Base-by-base conservation (phyloP, 2,888 invertebrate genomes). In the Scaptomyza caliginosa region DNA sequence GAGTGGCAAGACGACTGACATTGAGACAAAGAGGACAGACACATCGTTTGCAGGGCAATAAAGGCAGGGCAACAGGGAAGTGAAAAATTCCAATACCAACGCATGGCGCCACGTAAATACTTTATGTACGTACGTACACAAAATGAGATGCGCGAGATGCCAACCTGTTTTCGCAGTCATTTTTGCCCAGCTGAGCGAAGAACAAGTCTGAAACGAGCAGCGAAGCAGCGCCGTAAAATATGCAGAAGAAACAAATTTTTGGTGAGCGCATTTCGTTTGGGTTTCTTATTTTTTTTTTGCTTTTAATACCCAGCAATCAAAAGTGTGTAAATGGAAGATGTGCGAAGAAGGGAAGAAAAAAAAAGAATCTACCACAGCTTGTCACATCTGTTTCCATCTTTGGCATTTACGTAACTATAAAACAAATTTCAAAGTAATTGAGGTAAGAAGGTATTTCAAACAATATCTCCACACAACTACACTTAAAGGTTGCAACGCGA, bases 161-260 rank as follows among this genome's bases (percentile, higher is more conserved):
- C 68, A 71, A 75, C 67, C 72, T 75, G 79, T 63, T 67, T 75
- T 74, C 63, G 51, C 55, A 68, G 56, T 74, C 63, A 74, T 63
- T 66, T 49, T 48, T 36, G 34, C 50, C 32, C 45, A 21, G 38
- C 40, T 26, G 36, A 30, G 28, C 17, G 19, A 11, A 19, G 38
- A 5, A 16, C 4, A 26, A 28, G 43, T 23, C 30, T 38, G 34
- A 57, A 58, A 54, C 34, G 67, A 54, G 73, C 36, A 38, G 48
- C 52, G 2, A 30, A 51, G 10, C 55, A 45, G 23, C 43, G 21
- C 21, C 74, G 65, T 79, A 87, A 83, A 84, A 86, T 84, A 84
- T 84, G 88, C 84, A 86, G 74, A 75, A 75, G 69, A 73, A 78
- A 74, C 69, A 86, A 67, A 70, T 70, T 67, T 78, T 64, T 67